Evolutionary conservation across 2,888 invertebrate genomes (phyloP).

Genomic region (Kuschelorhynchus macadamiae): DNA sequence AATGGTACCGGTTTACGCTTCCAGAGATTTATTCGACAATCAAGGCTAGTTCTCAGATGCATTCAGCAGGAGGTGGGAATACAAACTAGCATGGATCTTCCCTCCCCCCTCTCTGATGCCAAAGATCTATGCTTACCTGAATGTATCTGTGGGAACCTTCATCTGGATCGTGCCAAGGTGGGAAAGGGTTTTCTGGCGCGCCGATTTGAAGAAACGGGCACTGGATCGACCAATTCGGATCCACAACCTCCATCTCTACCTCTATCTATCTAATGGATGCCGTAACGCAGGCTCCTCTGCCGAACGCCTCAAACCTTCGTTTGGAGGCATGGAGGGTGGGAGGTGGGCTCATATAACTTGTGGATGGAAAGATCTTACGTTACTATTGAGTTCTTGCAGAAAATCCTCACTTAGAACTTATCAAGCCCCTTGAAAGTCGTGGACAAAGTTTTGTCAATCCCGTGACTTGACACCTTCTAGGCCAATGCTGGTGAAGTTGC

Average conservation of each 20-base stretch:
- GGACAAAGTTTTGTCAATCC: slow-evolving; percentile 9
- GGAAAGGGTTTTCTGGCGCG: slow-evolving; percentile 56
- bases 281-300: not conserved
- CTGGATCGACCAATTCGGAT: slow-evolving; percentile 33
- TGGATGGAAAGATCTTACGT: slow-evolving; percentile 6
- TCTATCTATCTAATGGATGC: slow-evolving; percentile 26
- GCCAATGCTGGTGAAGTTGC: not conserved
- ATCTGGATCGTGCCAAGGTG: slow-evolving; percentile 55
- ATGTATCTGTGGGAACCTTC: slow-evolving; percentile 50
- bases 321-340: slow-evolving; percentile 50
- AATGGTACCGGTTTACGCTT: slow-evolving; percentile 46
- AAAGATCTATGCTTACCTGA: slow-evolving; percentile 52
- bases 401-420: slow-evolving; percentile 29
- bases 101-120: slow-evolving; percentile 59
- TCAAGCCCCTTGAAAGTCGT: slow-evolving; percentile 28
- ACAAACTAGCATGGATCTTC: slow-evolving; percentile 54
- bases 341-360: slow-evolving; percentile 32
- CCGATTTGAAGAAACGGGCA: slow-evolving; percentile 60
- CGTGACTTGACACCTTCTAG: too few relatives aligned
- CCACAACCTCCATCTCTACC: slow-evolving; percentile 18
- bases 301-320: slow-evolving; percentile 21
- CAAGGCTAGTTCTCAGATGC: slow-evolving; percentile 42
- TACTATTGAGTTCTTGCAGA: slow-evolving; percentile 33
- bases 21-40: slow-evolving; percentile 37
- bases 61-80: slow-evolving; percentile 49